Conservation (phyloP, 2,113 vertebrate species). For the Phrynosoma platyrhinos region DNA sequence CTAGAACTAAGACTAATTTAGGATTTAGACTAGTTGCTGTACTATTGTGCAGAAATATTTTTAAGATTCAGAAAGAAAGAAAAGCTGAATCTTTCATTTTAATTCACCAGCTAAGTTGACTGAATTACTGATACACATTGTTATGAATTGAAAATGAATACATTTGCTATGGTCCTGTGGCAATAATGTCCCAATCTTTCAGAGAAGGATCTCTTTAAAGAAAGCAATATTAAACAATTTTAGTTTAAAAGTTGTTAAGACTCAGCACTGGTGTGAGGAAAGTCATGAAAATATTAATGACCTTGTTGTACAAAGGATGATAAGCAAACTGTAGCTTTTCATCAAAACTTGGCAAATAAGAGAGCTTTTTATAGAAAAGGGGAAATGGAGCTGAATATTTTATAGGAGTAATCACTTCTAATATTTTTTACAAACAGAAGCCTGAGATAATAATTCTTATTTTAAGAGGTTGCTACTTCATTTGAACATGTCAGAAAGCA, state of each 20-base stretch:
- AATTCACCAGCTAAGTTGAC: not conserved
- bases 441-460: slow-evolving; percentile 40
- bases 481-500: slow-evolving; percentile 14
- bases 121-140: slow-evolving; percentile 2
- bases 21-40: slow-evolving; percentile 16
- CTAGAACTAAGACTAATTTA: slow-evolving; percentile 11
- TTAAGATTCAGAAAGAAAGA: slow-evolving; percentile 18
- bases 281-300: slow-evolving; percentile 49
- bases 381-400: slow-evolving; percentile 57
- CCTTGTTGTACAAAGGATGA: slow-evolving; percentile 40
- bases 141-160: slow-evolving; percentile 41
- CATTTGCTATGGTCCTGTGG: slow-evolving; percentile 43
- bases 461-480: slow-evolving; percentile 28
- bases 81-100: not conserved
- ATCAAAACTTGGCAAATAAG: slow-evolving; percentile 47
- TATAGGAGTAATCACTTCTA: slow-evolving; percentile 43
- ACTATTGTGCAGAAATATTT: slow-evolving; percentile 4
- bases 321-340: slow-evolving; percentile 46
- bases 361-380: slow-evolving; percentile 39
- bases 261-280: slow-evolving; percentile 24
- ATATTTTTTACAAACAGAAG: slow-evolving; percentile 55
- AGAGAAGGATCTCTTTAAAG: slow-evolving; percentile 33
- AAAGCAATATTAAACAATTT: slow-evolving; percentile 20
- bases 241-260: slow-evolving; percentile 42
- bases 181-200: slow-evolving; percentile 30